A percentile compares a stretch with the other conserved stretches of the same genome.
Conservation (phyloP, 2,113 vertebrate genomes). For the Artemisiospiza belli region DNA sequence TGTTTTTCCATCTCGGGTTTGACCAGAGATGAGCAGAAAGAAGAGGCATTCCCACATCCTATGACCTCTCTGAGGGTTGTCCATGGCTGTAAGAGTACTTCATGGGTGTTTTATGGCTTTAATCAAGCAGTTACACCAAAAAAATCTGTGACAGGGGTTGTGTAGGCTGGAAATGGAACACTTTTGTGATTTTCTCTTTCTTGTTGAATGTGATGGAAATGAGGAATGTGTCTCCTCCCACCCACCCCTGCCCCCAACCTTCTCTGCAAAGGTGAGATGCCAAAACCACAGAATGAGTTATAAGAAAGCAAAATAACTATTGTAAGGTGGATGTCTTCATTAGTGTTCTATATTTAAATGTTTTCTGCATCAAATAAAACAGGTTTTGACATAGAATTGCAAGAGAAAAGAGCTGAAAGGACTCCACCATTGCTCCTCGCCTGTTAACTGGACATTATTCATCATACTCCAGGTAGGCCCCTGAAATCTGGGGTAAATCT, state of each 20-base stretch:
- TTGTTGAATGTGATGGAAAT: neutral
- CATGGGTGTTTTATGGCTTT: neutral
- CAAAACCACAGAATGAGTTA: neutral
- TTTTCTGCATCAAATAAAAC: neutral
- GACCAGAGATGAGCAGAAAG: neutral
- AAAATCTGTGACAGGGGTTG: neutral
- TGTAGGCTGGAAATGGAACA: neutral
- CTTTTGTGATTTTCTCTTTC: neutral
- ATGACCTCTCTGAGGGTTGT: neutral
- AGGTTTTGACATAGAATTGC: neutral
- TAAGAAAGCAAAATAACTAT: neutral
- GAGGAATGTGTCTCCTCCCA: neutral
- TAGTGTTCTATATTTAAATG: neutral
- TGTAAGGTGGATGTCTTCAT: neutral
- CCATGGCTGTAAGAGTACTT: neutral
- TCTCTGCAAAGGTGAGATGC: neutral
- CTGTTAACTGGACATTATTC: neutral
- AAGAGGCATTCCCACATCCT: neutral
- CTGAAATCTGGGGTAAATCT: neutral
- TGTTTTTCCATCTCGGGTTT: neutral
- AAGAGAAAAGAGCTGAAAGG: neutral
- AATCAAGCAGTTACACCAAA: neutral
- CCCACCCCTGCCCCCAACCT: accelerated
- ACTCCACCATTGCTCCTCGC: neutral
- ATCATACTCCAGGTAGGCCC: neutral